Conservation (phyloP, 2,888 invertebrate genomes). For the Acanthosepion esculentum region DNA sequence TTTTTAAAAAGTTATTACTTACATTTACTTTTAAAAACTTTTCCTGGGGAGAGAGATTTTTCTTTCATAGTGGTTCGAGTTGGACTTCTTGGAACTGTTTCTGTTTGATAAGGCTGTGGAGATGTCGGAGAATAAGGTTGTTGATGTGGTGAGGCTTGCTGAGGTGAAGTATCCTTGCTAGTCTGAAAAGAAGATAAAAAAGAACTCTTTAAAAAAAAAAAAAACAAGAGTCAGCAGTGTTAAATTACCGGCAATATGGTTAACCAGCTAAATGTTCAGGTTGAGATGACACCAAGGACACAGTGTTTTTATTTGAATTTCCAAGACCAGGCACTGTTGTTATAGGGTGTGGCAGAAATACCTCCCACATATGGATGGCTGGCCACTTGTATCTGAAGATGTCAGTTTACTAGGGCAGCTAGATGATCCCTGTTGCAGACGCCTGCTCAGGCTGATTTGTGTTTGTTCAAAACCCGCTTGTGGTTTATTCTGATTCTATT, state of each 20-base stretch:
- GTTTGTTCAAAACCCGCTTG: too few relatives aligned
- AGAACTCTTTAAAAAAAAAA: neutral
- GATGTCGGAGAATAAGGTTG: neutral
- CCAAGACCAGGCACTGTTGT: too few relatives aligned
- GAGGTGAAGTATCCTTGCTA: neutral
- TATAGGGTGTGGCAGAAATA: too few relatives aligned
- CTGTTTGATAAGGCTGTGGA: neutral
- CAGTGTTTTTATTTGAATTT: too few relatives aligned
- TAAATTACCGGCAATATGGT: neutral
- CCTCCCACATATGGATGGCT: too few relatives aligned
- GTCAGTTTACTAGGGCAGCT: too few relatives aligned
- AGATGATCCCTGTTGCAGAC: too few relatives aligned
- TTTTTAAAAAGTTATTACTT: neutral
- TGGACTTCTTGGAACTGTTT: neutral
- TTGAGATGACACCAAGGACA: too few relatives aligned
- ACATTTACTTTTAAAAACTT: conserved; percentile 23
- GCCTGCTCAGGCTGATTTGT: too few relatives aligned
- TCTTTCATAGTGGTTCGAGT: neutral
- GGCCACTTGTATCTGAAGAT: too few relatives aligned
- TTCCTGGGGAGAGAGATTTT: neutral
- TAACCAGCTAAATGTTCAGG: too few relatives aligned
- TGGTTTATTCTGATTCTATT: too few relatives aligned
- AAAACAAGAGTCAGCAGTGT: neutral
- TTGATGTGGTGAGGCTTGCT: neutral
- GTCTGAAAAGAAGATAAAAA: neutral